phyloP scores from a whole-genome alignment of 2,888 invertebrate genomes.

The Chrysolina oricalcia region DNA sequence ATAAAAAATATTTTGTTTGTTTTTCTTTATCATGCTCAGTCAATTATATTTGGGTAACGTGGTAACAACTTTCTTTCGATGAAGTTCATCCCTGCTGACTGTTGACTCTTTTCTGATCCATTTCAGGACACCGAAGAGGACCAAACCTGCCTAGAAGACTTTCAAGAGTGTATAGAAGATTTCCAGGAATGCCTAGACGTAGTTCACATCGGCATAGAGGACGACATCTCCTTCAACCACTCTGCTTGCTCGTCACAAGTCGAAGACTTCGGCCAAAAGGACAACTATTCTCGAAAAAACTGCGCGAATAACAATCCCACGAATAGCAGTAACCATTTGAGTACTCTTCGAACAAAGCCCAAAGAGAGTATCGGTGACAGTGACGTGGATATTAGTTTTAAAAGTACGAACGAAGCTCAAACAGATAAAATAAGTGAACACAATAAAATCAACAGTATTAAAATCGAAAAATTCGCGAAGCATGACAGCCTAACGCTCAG shows the following conservation, averaged over 20 bases:
- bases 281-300: constrained; percentile 36
- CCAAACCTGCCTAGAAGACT: constrained; percentile 78
- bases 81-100: neutral
- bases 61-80: neutral
- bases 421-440: constrained; percentile 50
- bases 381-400: constrained; percentile 65
- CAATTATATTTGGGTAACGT: too few relatives aligned
- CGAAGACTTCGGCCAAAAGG: constrained; percentile 63
- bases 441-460: constrained; percentile 16
- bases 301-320: constrained; percentile 46
- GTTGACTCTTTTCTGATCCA: neutral
- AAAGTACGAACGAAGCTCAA: constrained; percentile 63
- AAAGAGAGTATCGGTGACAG: constrained; percentile 60
- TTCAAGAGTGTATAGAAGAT: constrained; percentile 79
- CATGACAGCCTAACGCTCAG: constrained; percentile 60
- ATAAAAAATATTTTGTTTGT: too few relatives aligned
- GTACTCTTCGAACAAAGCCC: constrained; percentile 37
- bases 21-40: too few relatives aligned
- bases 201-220: constrained; percentile 78
- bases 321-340: constrained; percentile 55
- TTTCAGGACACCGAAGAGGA: constrained; percentile 76
- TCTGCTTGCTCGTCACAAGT: constrained; percentile 65
- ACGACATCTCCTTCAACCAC: constrained; percentile 73
- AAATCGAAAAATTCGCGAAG: constrained; percentile 51
- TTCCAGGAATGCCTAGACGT: constrained; percentile 79